phyloP scores from a whole-genome alignment of 2,888 invertebrate species.

The Resseliella maxima region DNA sequence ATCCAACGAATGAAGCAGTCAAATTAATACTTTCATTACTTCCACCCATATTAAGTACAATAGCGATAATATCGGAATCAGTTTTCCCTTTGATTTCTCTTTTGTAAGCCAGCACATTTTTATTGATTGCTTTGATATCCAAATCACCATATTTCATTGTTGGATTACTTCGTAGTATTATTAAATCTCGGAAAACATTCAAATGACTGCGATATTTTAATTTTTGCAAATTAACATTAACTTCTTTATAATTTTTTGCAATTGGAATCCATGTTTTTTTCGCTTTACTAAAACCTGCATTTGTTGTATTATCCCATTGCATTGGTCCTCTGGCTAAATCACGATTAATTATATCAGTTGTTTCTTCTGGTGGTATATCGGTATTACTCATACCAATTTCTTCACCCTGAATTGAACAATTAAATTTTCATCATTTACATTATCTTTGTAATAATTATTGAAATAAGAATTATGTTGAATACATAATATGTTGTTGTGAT shows the following conservation, averaged over 20 bases:
- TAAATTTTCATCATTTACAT: conserved; percentile 20
- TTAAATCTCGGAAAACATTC: conserved; percentile 70
- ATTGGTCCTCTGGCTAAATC: conserved; percentile 74
- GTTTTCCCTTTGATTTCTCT: too few species aligned
- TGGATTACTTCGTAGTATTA: conserved; percentile 64
- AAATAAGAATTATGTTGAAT: too few species aligned
- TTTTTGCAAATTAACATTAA: conserved; percentile 68
- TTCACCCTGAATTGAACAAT: conserved; percentile 69
- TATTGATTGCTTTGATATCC: conserved; percentile 64
- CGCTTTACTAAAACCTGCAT: conserved; percentile 64
- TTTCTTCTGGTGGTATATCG: conserved; percentile 71
- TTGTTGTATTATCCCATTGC: conserved; percentile 71
- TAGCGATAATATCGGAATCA: too few species aligned
- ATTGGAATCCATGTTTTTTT: conserved; percentile 66
- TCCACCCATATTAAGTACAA: too few species aligned
- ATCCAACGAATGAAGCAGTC: too few species aligned
- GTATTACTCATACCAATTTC: conserved; percentile 76
- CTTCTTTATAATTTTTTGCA: conserved; percentile 59
- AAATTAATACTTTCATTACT: too few species aligned
- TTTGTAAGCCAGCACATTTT: conserved; percentile 68
- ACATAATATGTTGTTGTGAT: conserved; percentile 85
- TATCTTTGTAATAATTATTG: too few species aligned
- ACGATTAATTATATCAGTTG: conserved; percentile 66
- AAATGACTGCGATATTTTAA: conserved; percentile 68
- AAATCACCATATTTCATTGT: conserved; percentile 70